Evolutionary conservation across 2,113 vertebrate species (phyloP).

Genomic region (Psettodes erumei): DNA sequence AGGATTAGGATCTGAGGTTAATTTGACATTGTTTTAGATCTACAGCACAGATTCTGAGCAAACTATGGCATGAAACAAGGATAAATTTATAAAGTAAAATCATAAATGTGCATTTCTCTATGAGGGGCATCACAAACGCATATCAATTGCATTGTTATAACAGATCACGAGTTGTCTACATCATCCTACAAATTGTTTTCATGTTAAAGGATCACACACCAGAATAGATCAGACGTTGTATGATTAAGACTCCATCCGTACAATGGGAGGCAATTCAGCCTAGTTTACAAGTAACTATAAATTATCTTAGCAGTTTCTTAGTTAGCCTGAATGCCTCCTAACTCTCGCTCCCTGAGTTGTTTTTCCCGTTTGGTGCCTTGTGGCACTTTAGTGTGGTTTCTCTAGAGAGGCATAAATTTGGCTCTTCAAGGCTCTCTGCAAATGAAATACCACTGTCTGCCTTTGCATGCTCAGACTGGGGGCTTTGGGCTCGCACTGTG

Average conservation of each 20-base stretch:
- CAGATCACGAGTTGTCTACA: neutral
- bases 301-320: constrained; percentile 60
- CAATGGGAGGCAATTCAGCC: constrained; percentile 58
- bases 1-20: neutral
- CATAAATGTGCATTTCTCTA: neutral
- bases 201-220: constrained; percentile 3
- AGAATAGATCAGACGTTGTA: constrained; percentile 48
- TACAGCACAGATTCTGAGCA: neutral
- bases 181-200: constrained; percentile 14
- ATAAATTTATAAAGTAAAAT: neutral
- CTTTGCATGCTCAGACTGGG: constrained; percentile 68
- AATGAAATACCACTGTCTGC: constrained; percentile 75
- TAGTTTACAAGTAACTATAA: constrained; percentile 57
- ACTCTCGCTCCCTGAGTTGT: constrained; percentile 68
- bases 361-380: constrained; percentile 77
- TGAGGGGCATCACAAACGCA: neutral
- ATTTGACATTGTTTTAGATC: constrained; percentile 9
- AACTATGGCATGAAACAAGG: neutral
- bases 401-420: constrained; percentile 66
- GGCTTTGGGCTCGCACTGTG: constrained; percentile 51
- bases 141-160: neutral
- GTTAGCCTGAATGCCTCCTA: constrained; percentile 49
- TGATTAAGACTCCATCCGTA: constrained; percentile 43
- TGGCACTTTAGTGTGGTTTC: constrained; percentile 77
- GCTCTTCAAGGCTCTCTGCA: constrained; percentile 64